Evolutionary conservation across 2,888 invertebrate genomes (phyloP), one percentile per base, ranked within the genome.

Genomic region (Sclerodermus sp.): DNA sequence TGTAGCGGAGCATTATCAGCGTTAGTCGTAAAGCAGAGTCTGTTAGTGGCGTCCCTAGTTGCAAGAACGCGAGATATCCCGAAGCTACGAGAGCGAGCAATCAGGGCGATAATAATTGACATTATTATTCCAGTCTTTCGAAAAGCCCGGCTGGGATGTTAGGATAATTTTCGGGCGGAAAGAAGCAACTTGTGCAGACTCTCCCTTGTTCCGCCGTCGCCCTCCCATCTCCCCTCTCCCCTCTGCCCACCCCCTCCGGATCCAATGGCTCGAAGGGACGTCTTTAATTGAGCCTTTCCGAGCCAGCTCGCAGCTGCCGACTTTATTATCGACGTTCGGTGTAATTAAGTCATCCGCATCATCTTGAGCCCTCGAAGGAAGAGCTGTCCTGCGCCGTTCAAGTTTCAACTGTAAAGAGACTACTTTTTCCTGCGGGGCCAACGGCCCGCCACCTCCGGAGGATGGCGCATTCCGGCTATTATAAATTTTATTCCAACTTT

Each of bases 251-350:
- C 10, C 9, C 10, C 17, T n/a, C n/a, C n/a, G n/a, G n/a, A n/a
- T 18, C 34, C 30, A 39, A 32, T 48, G 48, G 52, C 51, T 48
- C 50, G 51, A 59, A 53, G 55, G 53, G 57, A 63, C 58, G 61
- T 58, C 54, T 70, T 70, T 67, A 70, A 70, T 70, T 64, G 65
- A 67, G 62, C 60, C 53, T 61, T 51, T 55, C 44, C 60, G 49
- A 40, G 51, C 45, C 45, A 45, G 53, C 50, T 53, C 60, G 53
- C 70, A 67, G 66, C 68, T 64, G 65, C 61, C 60, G 64, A 67
- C 62, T 64, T 68, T 70, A 70, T 70, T 67, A 70, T 70, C 64
- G 67, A 61, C 66, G 59, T 64, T 60, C 49, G 45, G 56, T 60
- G 66, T 70, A 66, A 68, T 70, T 68, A 68, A 67, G 59, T 57